Percentiles rank a stretch among this genome's conserved stretches.
phyloP scores from a whole-genome alignment of 1,140 invertebrate species.

The Drosophila neocordata region DNA sequence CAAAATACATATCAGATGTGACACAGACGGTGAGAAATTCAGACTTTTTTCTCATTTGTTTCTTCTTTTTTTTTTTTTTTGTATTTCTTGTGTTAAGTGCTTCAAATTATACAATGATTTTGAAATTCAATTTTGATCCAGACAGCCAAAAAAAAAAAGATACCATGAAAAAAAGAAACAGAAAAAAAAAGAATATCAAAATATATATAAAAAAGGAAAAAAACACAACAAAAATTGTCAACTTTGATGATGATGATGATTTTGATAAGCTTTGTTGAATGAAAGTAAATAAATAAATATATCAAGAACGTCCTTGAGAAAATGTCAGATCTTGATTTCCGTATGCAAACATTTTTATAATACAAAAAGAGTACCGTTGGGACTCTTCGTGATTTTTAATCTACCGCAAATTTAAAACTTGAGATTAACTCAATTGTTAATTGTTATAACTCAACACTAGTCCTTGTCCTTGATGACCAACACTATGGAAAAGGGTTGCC shows the following conservation, averaged over 20 bases:
- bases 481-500: background rate
- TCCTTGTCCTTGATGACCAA: background rate
- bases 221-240: slow-evolving; percentile 22
- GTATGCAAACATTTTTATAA: slow-evolving; percentile 54
- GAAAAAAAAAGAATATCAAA: slow-evolving; percentile 7
- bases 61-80: background rate
- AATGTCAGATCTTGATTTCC: slow-evolving; percentile 69
- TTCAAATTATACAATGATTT: slow-evolving; percentile 81
- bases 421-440: background rate
- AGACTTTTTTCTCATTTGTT: slow-evolving; percentile 52
- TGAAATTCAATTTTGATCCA: slow-evolving; percentile 78
- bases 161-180: slow-evolving; percentile 7
- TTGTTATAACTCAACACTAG: background rate
- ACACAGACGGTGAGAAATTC: slow-evolving; percentile 57
- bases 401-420: too few relatives aligned
- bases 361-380: background rate
- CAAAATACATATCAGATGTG: slow-evolving; percentile 44
- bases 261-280: slow-evolving; percentile 35
- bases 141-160: slow-evolving; percentile 38
- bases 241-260: slow-evolving; percentile 33
- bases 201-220: background rate
- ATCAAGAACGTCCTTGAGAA: slow-evolving; percentile 78
- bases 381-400: too few relatives aligned
- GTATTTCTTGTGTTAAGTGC: slow-evolving; percentile 53
- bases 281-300: slow-evolving; percentile 77